A percentile compares a stretch with the other conserved stretches of the same genome.
These are phyloP conservation scores for Neodiprion fabricii DNA, from an alignment of 1,140 invertebrate species.

Conservation along the genomic window DNA sequence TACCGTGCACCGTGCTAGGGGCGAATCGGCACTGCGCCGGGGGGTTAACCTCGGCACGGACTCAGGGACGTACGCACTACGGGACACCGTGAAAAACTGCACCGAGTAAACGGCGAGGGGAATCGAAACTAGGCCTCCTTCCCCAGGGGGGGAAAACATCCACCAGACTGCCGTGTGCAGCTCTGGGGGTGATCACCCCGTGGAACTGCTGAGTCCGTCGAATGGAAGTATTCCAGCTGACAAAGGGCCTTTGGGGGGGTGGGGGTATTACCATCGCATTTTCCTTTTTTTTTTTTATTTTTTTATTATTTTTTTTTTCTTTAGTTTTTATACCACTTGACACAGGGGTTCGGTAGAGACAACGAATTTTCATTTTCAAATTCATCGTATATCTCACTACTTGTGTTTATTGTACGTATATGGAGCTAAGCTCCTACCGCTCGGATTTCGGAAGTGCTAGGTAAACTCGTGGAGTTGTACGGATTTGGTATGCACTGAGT, in stretches of 20 bases:
- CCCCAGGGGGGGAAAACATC: background rate
- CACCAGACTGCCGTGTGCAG: no score
- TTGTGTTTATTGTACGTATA: no score
- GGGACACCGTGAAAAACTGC: background rate
- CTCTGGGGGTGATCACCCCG: conserved; percentile 4
- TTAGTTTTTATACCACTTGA: no score
- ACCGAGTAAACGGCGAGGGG: background rate
- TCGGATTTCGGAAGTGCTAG: no score
- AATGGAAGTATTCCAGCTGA: conserved; percentile 53
- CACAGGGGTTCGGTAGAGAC: background rate
- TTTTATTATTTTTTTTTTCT: background rate
- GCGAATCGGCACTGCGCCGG: background rate
- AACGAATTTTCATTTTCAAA: background rate
- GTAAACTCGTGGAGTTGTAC: no score
- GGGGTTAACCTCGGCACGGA: background rate
- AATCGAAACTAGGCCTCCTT: conserved; percentile 1
- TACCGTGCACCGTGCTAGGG: no score
- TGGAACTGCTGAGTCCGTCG: conserved; percentile 46
- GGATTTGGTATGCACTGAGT: no score
- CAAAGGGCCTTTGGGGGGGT: conserved; percentile 21
- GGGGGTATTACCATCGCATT: background rate
- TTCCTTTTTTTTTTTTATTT: background rate
- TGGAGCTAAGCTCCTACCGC: no score
- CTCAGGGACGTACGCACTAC: background rate
- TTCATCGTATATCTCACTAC: no score